Evolutionary conservation across 2,113 vertebrate genomes (phyloP).

Genomic region (Psilopogon haemacephalus): DNA sequence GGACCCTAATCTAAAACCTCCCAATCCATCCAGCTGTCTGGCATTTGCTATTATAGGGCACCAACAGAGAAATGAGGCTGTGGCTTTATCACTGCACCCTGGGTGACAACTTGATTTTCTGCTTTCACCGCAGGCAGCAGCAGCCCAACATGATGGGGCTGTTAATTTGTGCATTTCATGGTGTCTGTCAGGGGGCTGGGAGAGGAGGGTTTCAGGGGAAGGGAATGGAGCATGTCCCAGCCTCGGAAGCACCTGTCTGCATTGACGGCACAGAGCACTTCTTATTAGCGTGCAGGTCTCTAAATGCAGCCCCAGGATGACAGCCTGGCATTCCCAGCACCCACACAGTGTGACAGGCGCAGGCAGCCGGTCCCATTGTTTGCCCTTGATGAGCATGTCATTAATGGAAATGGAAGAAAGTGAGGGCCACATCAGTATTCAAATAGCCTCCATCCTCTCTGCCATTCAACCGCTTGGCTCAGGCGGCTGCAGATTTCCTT

Average conservation of each 20-base stretch:
- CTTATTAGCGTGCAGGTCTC: constrained; percentile 89
- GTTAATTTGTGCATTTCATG: constrained; percentile 92
- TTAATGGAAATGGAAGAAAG: constrained; percentile 90
- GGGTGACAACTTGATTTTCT: constrained; percentile 96
- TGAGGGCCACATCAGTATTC: constrained; percentile 93
- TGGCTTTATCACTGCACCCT: constrained; percentile 84
- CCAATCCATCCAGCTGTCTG: constrained; percentile 84
- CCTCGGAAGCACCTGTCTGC: constrained; percentile 93
- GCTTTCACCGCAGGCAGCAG: constrained; percentile 87
- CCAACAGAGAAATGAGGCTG: constrained; percentile 84
- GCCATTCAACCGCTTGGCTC: constrained; percentile 80
- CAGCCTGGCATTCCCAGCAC: constrained; percentile 82
- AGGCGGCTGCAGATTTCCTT: constrained; percentile 75
- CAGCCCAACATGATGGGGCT: constrained; percentile 90
- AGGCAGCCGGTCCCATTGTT: constrained; percentile 91
- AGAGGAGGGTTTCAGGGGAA: constrained; percentile 77
- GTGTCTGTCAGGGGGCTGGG: constrained; percentile 83
- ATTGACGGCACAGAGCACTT: constrained; percentile 88
- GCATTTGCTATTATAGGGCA: constrained; percentile 91
- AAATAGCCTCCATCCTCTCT: constrained; percentile 90
- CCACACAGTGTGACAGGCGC: constrained; percentile 86
- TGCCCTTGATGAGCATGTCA: constrained; percentile 95
- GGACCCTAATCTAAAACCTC: constrained; percentile 78
- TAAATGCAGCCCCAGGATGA: constrained; percentile 84
- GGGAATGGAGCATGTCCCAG: constrained; percentile 85